These are phyloP conservation scores for Aspidoscelis tigris DNA, from an alignment of 2,113 vertebrate genomes.

Conservation along the genomic window DNA sequence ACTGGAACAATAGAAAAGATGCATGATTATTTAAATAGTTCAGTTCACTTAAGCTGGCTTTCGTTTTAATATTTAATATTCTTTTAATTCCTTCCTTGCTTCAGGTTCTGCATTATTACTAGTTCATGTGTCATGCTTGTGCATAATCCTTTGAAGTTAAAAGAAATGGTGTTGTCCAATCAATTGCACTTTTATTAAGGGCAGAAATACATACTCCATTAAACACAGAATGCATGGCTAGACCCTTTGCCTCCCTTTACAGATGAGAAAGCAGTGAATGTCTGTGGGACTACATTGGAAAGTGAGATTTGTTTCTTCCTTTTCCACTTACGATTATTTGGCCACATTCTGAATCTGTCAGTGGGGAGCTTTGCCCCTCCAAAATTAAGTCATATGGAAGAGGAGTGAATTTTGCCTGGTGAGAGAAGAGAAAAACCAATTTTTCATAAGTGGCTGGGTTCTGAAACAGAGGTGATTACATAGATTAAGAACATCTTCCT, in stretches of 20 bases:
- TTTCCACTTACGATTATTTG: neutral
- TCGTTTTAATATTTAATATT: neutral
- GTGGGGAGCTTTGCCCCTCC: neutral
- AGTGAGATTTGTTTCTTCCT: neutral
- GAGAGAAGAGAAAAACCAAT: no score
- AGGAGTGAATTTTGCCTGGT: neutral
- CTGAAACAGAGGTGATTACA: no score
- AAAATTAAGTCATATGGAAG: neutral
- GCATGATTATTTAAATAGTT: neutral
- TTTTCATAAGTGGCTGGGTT: no score
- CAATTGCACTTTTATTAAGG: neutral
- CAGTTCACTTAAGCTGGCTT: neutral
- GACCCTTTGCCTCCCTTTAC: neutral
- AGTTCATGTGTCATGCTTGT: neutral
- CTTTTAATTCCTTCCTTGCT: neutral
- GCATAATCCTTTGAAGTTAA: neutral
- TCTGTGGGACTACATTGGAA: neutral
- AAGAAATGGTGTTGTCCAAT: neutral
- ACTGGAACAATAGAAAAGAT: slow-evolving; percentile 14
- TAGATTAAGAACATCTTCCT: no score
- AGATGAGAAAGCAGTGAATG: neutral
- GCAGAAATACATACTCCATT: no score
- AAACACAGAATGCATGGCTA: neutral
- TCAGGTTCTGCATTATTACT: neutral
- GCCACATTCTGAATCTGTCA: neutral